Conservation (phyloP, 2,797 vertebrate species). For the Antrozous pallidus region DNA sequence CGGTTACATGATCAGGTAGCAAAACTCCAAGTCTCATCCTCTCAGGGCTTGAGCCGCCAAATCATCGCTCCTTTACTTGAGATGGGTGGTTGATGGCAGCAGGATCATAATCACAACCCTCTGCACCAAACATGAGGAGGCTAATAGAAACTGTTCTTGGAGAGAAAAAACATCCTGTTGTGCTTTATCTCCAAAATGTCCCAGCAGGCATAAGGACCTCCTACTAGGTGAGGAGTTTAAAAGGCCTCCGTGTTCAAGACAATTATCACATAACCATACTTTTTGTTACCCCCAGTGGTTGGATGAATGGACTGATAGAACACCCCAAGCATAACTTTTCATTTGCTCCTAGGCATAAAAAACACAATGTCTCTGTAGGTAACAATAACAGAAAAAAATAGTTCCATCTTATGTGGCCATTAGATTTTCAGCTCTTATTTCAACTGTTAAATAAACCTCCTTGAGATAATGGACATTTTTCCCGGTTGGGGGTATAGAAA, state of each 20-base stretch:
- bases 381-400: background rate
- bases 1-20: background rate
- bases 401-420: background rate
- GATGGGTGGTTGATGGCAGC: conserved; percentile 56
- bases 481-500: background rate
- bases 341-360: background rate
- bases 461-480: conserved; percentile 17
- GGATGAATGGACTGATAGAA: background rate
- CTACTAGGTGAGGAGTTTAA: background rate
- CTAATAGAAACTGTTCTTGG: conserved; percentile 61
- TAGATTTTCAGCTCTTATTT: background rate
- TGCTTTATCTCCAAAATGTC: conserved; percentile 38
- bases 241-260: conserved; percentile 27
- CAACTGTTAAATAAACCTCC: background rate
- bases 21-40: background rate
- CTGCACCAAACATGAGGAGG: conserved; percentile 60
- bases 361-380: background rate
- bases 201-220: conserved; percentile 10
- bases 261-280: conserved; percentile 44
- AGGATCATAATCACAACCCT: conserved; percentile 51
- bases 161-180: conserved; percentile 59
- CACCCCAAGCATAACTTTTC: background rate
- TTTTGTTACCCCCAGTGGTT: background rate
- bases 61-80: conserved; percentile 8
- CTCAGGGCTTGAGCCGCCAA: conserved; percentile 14